Evolutionary conservation across 2,888 invertebrate species (phyloP), one percentile per base, ranked within the genome.

Genomic region (Philereme transversata): DNA sequence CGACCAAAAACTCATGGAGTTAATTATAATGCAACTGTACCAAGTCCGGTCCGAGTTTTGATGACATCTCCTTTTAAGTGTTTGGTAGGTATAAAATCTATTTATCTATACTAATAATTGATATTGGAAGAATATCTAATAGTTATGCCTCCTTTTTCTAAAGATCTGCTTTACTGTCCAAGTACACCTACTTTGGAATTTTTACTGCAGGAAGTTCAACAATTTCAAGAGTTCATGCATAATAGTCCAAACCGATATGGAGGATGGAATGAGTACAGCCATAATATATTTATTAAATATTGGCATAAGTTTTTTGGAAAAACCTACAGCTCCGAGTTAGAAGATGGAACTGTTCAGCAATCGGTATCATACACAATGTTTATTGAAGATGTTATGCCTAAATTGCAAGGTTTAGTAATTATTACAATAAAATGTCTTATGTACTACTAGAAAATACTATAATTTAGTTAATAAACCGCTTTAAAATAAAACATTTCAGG

Each of bases 191-290:
- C n/a, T n/a, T 34, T 45, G 22, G 3, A 22, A 41, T 51, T 11
- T 53, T 41, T 5, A 9, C 44, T 57, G 49, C 62, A 94, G 93
- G 94, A 93, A 82, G 92, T 93, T 5, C 91, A 92, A 78, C 76
- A 88, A 49, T 93, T 93, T 75, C 90, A 94, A 82, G 91, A 93
- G 41, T 94, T 93, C 72, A 75, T 94, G 69, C 79, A 76, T 56
- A 81, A 78, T 53, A 92, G 83, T 68, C 84, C 84, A 38, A 93
- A 93, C 36, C 92, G 93, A 45, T 90, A 91, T 60, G 94, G 94
- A 55, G 93, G 94, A 10, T 94, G 94, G 94, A 81, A 86, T 59
- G 86, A 88, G 72, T 93, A 93, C 59, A 92, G 93, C 67, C 94
- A 94, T 73, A 89, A 89, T 51, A 78, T 93, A 60, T 94, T 94